Evolutionary conservation across 2,797 vertebrate genomes (phyloP), one percentile per base, ranked within the genome.

Genomic region (Gambelia wislizenii): DNA sequence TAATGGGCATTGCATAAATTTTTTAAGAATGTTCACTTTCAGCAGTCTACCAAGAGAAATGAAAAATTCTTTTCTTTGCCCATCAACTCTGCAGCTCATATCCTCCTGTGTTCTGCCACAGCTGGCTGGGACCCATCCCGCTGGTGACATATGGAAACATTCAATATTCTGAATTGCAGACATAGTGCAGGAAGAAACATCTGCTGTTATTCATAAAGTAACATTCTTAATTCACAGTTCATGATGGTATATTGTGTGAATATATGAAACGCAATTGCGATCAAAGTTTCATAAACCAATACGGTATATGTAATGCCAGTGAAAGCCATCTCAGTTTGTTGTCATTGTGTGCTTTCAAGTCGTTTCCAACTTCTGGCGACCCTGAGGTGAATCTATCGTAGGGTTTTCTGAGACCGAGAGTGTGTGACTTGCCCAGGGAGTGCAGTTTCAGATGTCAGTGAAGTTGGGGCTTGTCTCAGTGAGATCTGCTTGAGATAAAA

Each of bases 11-110:
- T 0, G 44, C 14, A 90, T 64, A 13, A 88, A 6, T 84, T 89
- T 85, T 93, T 90, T 88, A 86, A 49, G 42, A 52, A 89, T 85
- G 18, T 59, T 91, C 27, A 9, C 27, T 85, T 92, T 25, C 88
- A 75, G 84, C 67, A 88, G 0, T 18, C n/a, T 61, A 56, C 85
- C 52, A 89, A 90, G 42, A 20, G 49, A n/a, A 85, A 87, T 67
- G 10, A 52, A 49, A 89, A 67, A 83, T 75, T 0, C 54, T 12
- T 92, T 92, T 85, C 4, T 87, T 44, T 85, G 20, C 47, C 42
- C 7, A 77, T 6, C 0, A 59, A 52, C 49, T 77, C 6, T 47
- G 22, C 74, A 6, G 20, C 22, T 25, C 10, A 33, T 33, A 39
- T 78, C 18, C 69, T 36, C 80, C 39, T 44, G 2, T 84, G 91